Evolutionary conservation across 2,888 invertebrate genomes (phyloP), one percentile per base, ranked within the genome.

Genomic region (Fragum whitleyi): DNA sequence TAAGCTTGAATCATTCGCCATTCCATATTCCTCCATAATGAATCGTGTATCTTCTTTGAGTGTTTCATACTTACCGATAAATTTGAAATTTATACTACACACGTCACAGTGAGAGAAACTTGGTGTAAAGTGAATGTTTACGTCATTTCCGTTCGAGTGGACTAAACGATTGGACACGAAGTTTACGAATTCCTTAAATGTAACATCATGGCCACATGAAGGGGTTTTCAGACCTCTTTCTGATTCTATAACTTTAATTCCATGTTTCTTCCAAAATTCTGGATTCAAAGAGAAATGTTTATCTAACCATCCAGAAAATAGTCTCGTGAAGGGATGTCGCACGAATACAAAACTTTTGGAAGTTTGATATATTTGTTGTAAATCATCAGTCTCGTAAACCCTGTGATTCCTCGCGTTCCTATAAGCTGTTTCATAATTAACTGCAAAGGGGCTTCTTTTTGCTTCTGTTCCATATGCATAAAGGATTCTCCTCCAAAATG

Each of bases 241-340:
- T 16, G 21, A 55, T 23, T 55, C 28, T 0, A 83, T 32, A 23
- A 85, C 79, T 26, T 71, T 59, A 0, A 36, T 68, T 16, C 89
- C 86, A 0, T 74, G 6, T 0, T 19, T 26, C 19, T 62, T 47
- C 83, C 86, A 87, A 36, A 80, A 88, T n/a, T 67, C 61, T 11
- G 77, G 72, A 72, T 89, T 87, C 5, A 86, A 80, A 6, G 78
- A 77, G 53, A 82, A 89, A 0, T 88, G 61, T 71, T 88, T 89
- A 51, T 89, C 89, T 9, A 88, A 74, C 74, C 87, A 89, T 6
- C 83, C 87, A 0, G 89, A 89, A 32, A 85, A 86, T 19, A 87
- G 42, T 11, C 89, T 69, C 14, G 80, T 67, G 39, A 77, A 87
- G 0, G 89, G 89, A 62, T 88, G 80, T 55, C 89, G n/a, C 1